Evolutionary conservation across 2,888 invertebrate genomes (phyloP), one percentile per base, ranked within the genome.

Genomic region (Digitonthophagus gazella): DNA sequence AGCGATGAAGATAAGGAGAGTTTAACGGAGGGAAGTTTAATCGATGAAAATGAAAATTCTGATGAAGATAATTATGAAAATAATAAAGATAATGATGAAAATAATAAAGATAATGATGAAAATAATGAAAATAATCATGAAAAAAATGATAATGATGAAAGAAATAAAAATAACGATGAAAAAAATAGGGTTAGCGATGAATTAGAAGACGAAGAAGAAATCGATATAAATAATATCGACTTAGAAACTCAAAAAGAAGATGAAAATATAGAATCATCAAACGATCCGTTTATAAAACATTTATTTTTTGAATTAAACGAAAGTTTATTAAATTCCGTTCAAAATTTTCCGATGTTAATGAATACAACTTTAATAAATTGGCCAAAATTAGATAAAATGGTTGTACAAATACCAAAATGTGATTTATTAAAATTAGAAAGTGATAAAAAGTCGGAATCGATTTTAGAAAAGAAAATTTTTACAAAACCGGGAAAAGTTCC

Each of bases 271-370:
- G 77, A 77, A 54, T 82, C 84, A 76, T 80, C 79, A 14, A 78
- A 73, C 71, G 92, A 93, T 82, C 89, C 91, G 0, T 93, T 93
- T 80, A 83, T 84, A 0, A 85, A 86, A 76, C 93, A 93, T 81
- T 82, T 92, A 3, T 86, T 86, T 69, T 84, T 88, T 81, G 91
- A 93, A 73, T 81, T 94, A 68, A 85, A 85, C 71, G 87, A 90
- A 71, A 86, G 86, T 66, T 80, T 93, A 70, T 83, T 91, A 19
- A 85, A 89, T 65, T 84, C 86, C 2, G 80, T 91, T 0, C 87
- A 89, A 65, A 85, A 82, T 65, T 77, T 75, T 14, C 86, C 88
- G 3, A 83, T 84, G 3, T 77, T 78, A 22, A 75, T 80, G 0
- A 83, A 86, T 68, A 81, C 78, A 11, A 75, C 78, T 0, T 82